Conservation (phyloP, 1,140 invertebrate species). For the Lucilia cuprina region DNA sequence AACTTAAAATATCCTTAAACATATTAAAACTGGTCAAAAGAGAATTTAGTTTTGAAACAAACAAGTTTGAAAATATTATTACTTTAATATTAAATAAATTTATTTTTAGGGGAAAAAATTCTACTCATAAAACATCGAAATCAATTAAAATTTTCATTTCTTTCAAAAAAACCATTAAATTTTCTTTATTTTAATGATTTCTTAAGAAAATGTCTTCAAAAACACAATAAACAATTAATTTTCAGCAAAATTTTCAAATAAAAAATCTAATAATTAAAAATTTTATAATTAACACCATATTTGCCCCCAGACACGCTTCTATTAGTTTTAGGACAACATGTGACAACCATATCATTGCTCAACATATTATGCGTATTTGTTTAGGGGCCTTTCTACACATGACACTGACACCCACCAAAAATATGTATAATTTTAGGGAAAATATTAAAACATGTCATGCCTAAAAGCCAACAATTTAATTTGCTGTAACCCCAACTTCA, state of each 20-base stretch:
- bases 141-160: background rate
- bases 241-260: background rate
- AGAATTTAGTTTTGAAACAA: too few species aligned
- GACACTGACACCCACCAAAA: background rate
- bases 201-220: background rate
- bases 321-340: background rate
- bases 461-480: background rate
- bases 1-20: too few species aligned
- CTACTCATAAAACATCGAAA: too few species aligned
- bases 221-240: slow-evolving; percentile 1
- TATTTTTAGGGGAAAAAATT: too few species aligned
- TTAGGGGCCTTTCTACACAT: background rate
- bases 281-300: slow-evolving; percentile 4
- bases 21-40: too few species aligned
- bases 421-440: background rate
- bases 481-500: slow-evolving; percentile 13
- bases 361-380: background rate
- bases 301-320: background rate
- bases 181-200: background rate
- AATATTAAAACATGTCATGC: background rate
- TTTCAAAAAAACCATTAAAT: background rate
- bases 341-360: background rate
- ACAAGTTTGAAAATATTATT: too few species aligned
- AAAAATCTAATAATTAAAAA: background rate
- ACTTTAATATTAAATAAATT: too few species aligned